Percentiles rank a stretch among this genome's conserved stretches.
phyloP scores from a whole-genome alignment of 2,797 vertebrate species.

The Pipistrellus kuhlii region DNA sequence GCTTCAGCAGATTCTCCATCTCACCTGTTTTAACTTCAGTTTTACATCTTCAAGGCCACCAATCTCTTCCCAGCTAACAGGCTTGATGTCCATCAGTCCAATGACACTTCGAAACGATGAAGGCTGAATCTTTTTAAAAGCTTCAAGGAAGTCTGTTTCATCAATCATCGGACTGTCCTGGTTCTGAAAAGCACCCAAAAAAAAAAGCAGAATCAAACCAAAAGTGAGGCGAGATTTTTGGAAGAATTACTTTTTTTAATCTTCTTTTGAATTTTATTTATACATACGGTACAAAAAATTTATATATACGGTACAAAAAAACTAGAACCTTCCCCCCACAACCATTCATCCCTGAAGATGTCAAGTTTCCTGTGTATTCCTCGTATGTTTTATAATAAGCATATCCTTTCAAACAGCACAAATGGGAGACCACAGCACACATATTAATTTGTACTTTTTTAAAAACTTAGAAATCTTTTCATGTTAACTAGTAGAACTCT shows the following conservation, averaged over 20 bases:
- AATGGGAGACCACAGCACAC: neutral
- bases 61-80: slow-evolving; percentile 94
- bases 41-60: slow-evolving; percentile 96
- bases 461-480: slow-evolving; percentile 7
- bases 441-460: neutral
- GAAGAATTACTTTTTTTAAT: neutral
- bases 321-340: neutral
- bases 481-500: neutral
- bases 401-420: slow-evolving; percentile 34
- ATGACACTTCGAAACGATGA: slow-evolving; percentile 92
- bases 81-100: slow-evolving; percentile 91
- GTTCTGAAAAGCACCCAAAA: slow-evolving; percentile 83
- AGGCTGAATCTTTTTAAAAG: slow-evolving; percentile 92
- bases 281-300: neutral
- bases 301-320: neutral
- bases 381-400: neutral
- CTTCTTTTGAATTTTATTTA: slow-evolving; percentile 30
- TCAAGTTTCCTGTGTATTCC: neutral
- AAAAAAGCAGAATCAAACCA: slow-evolving; percentile 26
- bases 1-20: neutral
- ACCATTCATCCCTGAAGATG: neutral
- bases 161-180: slow-evolving; percentile 81
- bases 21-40: slow-evolving; percentile 94
- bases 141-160: slow-evolving; percentile 91
- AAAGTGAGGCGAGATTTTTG: slow-evolving; percentile 20